Percentiles rank a stretch among this genome's conserved stretches.
Conservation (phyloP, 2,888 invertebrate species). For the Lepidochrysops patricia region DNA sequence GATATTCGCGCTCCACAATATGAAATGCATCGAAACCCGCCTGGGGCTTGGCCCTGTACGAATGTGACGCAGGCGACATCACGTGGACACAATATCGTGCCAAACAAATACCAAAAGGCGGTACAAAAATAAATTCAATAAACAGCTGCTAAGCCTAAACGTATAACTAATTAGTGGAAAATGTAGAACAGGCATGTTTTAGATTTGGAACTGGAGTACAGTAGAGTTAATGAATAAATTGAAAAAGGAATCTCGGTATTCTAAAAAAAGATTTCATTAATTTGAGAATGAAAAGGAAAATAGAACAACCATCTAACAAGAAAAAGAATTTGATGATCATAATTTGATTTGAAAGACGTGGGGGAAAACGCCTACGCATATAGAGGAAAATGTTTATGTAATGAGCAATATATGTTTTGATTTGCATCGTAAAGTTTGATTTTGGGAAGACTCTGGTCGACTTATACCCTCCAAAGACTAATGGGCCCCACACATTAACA, state of each 20-base stretch:
- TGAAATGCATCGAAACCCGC: not conserved
- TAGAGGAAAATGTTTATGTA: no score
- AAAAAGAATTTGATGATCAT: no score
- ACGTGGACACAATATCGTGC: conserved; percentile 37
- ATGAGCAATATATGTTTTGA: no score
- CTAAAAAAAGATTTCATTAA: no score
- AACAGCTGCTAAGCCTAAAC: conserved; percentile 16
- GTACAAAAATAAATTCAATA: conserved; percentile 30
- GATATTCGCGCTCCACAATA: not conserved
- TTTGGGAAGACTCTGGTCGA: no score
- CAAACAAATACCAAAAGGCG: conserved; percentile 36
- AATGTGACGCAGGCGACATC: conserved; percentile 32
- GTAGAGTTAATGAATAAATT: not conserved
- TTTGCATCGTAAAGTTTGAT: no score
- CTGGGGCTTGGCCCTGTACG: conserved; percentile 33
- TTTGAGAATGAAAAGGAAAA: no score
- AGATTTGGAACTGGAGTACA: not conserved
- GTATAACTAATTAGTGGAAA: not conserved
- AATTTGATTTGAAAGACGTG: no score
- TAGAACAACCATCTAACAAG: no score
- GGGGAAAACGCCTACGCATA: no score
- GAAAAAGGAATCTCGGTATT: not conserved
- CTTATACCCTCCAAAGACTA: no score
- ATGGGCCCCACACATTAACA: no score
- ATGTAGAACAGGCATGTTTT: not conserved